Evolutionary conservation across 2,113 vertebrate genomes (phyloP).

Genomic region (Nannospalax galili): DNA sequence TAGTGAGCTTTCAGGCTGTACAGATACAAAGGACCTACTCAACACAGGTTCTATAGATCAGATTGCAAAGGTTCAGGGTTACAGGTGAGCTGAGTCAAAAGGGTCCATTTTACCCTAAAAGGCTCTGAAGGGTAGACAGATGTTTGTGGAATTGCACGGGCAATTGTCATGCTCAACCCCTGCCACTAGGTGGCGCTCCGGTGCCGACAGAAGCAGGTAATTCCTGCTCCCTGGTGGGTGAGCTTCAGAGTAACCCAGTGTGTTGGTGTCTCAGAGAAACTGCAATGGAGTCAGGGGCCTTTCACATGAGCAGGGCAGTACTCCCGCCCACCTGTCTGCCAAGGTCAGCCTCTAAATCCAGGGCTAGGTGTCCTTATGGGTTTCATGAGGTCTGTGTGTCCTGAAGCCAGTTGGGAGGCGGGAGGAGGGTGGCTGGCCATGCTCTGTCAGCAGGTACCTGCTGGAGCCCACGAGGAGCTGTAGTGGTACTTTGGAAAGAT

Average conservation of each 20-base stretch:
- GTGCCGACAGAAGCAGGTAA: not conserved
- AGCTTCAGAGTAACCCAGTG: no score
- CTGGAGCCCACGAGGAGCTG: not conserved
- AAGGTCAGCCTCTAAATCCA: not conserved
- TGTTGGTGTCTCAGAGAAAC: not conserved
- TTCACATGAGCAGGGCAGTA: not conserved
- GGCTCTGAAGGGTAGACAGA: no score
- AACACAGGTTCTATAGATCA: not conserved
- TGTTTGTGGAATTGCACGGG: not conserved
- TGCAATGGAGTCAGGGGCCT: not conserved
- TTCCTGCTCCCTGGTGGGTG: no score
- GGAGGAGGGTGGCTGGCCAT: not conserved
- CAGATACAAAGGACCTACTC: not conserved
- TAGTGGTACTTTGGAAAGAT: not conserved
- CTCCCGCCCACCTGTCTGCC: not conserved
- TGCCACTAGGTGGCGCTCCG: slow-evolving; percentile 61
- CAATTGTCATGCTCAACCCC: fast-evolving
- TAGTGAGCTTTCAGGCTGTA: not conserved
- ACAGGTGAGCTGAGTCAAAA: not conserved
- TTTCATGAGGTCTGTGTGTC: not conserved
- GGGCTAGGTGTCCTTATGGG: not conserved
- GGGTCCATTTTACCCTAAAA: not conserved
- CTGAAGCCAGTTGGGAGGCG: not conserved
- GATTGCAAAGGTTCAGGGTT: not conserved
- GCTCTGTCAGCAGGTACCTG: no score